phyloP scores from a whole-genome alignment of 30 jellyfish, hydroid and myxozoan species.

The Aurelia coerulea region DNA sequence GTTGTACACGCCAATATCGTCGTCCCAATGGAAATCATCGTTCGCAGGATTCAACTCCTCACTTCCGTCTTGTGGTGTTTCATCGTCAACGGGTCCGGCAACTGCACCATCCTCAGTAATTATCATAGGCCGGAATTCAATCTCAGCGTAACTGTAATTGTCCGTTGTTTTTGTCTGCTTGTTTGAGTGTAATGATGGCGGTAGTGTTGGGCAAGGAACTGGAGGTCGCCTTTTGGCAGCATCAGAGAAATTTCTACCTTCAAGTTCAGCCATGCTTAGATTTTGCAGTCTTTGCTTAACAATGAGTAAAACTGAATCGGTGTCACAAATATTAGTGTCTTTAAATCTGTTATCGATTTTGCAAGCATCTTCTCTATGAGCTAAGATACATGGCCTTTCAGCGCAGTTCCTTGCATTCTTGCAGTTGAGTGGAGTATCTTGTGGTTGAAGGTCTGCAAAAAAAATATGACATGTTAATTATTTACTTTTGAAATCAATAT shows the following conservation, averaged over 20 bases:
- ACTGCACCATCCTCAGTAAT: constrained; percentile 67
- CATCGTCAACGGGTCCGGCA: constrained; percentile 52
- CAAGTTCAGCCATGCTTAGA: constrained; percentile 26
- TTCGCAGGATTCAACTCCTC: neutral
- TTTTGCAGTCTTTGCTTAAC: constrained; percentile 15
- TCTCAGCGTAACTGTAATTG: constrained; percentile 73
- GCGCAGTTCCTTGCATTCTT: too few relatives aligned
- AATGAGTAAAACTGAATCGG: constrained; percentile 1
- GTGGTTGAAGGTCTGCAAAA: too few relatives aligned
- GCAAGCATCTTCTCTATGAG: neutral
- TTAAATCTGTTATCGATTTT: neutral
- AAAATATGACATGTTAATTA: too few relatives aligned
- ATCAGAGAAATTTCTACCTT: neutral
- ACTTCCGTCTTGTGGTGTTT: neutral
- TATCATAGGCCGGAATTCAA: constrained; percentile 79
- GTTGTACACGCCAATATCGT: constrained; percentile 20
- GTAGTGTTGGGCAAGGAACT: constrained; percentile 56
- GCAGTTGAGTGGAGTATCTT: too few relatives aligned
- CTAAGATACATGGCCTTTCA: too few relatives aligned
- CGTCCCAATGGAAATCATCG: constrained; percentile 56
- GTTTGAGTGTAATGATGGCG: constrained; percentile 18
- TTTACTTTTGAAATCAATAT: too few relatives aligned
- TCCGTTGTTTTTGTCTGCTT: constrained; percentile 15
- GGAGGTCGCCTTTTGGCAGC: constrained; percentile 45
- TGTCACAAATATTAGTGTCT: neutral